Conservation (phyloP, 2,113 vertebrate genomes). For the Campylomormyrus tamandua region DNA sequence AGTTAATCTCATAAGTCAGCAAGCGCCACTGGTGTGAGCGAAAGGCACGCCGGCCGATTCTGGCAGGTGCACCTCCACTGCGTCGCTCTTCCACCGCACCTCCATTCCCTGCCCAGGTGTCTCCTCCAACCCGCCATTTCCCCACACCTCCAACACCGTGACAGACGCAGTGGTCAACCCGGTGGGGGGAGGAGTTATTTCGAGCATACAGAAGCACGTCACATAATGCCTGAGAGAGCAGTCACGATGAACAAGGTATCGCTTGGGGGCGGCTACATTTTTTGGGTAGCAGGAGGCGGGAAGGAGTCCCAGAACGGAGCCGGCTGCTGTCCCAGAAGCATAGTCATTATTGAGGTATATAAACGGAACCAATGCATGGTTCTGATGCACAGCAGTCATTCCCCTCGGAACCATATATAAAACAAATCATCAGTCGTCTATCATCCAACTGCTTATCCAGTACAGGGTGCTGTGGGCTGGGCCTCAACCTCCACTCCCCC, state of each 20-base stretch:
- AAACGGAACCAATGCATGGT: not conserved
- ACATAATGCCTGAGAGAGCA: not conserved
- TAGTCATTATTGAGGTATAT: not conserved
- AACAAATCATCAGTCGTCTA: not conserved
- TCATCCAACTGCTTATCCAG: not conserved
- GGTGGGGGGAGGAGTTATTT: not conserved
- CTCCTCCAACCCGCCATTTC: too few species aligned
- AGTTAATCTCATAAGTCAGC: not conserved
- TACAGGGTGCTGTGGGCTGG: not conserved
- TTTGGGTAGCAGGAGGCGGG: not conserved
- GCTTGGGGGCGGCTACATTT: not conserved
- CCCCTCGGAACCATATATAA: not conserved
- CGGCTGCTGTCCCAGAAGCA: not conserved
- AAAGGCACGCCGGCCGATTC: not conserved
- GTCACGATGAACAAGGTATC: not conserved
- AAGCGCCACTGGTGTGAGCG: not conserved
- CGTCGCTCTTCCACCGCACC: not conserved
- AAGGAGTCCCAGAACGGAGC: not conserved
- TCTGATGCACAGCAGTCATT: not conserved
- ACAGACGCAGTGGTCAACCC: too few species aligned
- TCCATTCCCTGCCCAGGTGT: not conserved
- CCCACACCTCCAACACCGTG: not conserved
- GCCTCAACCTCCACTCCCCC: not conserved
- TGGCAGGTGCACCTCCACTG: not conserved
- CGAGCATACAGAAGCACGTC: not conserved